phyloP scores from a whole-genome alignment of 2,888 invertebrate species.

The Lycophotia porphyrea region DNA sequence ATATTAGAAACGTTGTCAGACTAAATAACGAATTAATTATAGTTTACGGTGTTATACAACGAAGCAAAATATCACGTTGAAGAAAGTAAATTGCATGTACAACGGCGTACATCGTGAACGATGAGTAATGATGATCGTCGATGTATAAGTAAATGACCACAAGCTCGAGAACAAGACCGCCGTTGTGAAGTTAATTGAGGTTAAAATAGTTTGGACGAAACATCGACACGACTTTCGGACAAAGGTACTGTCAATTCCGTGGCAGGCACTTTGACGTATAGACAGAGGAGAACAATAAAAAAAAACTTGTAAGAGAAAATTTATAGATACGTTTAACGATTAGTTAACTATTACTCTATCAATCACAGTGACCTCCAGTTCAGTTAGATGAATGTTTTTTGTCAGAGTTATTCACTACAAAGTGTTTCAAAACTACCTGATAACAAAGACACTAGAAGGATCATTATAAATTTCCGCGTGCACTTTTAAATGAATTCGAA shows the following conservation, averaged over 20 bases:
- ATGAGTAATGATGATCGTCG: slow-evolving; percentile 82
- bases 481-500: slow-evolving; percentile 15
- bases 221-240: slow-evolving; percentile 81
- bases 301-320: slow-evolving; percentile 77
- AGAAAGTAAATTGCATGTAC: slow-evolving; percentile 83
- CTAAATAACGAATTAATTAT: slow-evolving; percentile 76
- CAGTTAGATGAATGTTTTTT: background rate
- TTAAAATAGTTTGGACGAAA: slow-evolving; percentile 81
- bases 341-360: slow-evolving; percentile 67
- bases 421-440: background rate
- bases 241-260: slow-evolving; percentile 82
- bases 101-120: slow-evolving; percentile 75
- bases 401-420: background rate
- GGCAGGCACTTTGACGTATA: slow-evolving; percentile 70
- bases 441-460: background rate
- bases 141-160: slow-evolving; percentile 84
- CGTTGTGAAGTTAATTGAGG: slow-evolving; percentile 84
- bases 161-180: slow-evolving; percentile 79
- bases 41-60: slow-evolving; percentile 73
- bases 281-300: slow-evolving; percentile 76
- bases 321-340: slow-evolving; percentile 73
- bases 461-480: background rate
- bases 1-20: slow-evolving; percentile 71
- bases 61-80: slow-evolving; percentile 76
- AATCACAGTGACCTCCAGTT: slow-evolving; percentile 53